Evolutionary conservation across 2,797 vertebrate genomes (phyloP).

Genomic region (Squalus acanthias): DNA sequence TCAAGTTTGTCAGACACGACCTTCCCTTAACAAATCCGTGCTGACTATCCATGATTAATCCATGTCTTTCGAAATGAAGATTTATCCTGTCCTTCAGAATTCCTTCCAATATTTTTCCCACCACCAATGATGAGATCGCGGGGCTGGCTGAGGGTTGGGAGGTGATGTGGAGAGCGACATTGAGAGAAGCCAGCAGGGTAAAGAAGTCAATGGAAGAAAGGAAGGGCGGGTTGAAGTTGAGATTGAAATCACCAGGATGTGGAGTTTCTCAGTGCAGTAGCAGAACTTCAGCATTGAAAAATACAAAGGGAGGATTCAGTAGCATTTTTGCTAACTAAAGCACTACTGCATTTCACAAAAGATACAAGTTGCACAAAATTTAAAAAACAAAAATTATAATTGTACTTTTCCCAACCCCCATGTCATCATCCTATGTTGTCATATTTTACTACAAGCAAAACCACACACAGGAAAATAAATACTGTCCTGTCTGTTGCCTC

Average conservation of each 20-base stretch:
- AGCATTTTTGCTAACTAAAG: not conserved
- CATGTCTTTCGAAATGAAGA: no score
- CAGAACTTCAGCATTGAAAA: not conserved
- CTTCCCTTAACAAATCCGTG: no score
- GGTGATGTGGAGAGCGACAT: not conserved
- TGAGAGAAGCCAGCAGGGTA: not conserved
- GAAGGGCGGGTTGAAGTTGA: not conserved
- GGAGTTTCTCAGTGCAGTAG: not conserved
- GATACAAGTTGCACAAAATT: not conserved
- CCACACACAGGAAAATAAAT: not conserved
- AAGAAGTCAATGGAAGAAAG: not conserved
- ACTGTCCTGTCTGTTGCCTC: not conserved
- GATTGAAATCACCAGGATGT: not conserved
- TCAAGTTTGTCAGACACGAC: no score
- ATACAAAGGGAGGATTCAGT: not conserved
- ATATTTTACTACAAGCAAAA: not conserved
- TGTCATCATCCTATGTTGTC: not conserved
- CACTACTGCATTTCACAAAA: not conserved
- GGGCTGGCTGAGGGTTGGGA: not conserved
- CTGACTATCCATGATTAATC: no score
- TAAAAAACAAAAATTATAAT: not conserved
- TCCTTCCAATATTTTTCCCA: no score
- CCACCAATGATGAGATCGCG: not conserved
- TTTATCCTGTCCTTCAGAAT: no score
- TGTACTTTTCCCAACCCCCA: not conserved